Percentiles rank a stretch among this genome's conserved stretches.
Evolutionary conservation across 2,113 vertebrate genomes (phyloP).

Genomic region (Spea bombifrons): DNA sequence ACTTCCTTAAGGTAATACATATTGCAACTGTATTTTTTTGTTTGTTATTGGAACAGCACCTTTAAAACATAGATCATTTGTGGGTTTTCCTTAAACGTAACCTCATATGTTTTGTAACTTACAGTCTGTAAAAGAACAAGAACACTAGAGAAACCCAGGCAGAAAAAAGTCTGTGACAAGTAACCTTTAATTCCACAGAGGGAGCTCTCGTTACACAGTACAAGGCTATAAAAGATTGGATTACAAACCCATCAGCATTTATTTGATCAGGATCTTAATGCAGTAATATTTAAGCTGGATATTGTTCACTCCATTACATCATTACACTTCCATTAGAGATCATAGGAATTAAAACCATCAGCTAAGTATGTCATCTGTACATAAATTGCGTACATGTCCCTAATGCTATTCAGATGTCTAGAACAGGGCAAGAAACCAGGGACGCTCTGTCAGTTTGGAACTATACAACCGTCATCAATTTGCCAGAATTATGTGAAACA

Average conservation of each 20-base stretch:
- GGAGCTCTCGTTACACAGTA: slow-evolving; percentile 21
- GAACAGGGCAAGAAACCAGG: too few relatives aligned
- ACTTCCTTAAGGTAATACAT: too few relatives aligned
- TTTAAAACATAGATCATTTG: too few relatives aligned
- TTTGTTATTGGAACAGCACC: too few relatives aligned
- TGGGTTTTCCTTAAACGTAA: too few relatives aligned
- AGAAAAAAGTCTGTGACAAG: slow-evolving; percentile 19
- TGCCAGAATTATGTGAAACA: too few relatives aligned
- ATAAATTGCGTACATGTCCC: too few relatives aligned
- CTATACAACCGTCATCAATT: too few relatives aligned
- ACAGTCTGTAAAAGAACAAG: not conserved
- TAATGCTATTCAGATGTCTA: too few relatives aligned
- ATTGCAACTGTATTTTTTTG: too few relatives aligned
- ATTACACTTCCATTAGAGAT: slow-evolving; percentile 6
- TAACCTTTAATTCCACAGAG: slow-evolving; percentile 26
- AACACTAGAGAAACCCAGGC: not conserved
- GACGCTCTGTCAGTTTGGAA: too few relatives aligned
- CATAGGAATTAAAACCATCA: slow-evolving; percentile 1
- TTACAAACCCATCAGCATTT: slow-evolving; percentile 29
- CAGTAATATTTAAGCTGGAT: slow-evolving; percentile 7
- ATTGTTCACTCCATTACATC: slow-evolving; percentile 1
- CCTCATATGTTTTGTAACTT: not conserved
- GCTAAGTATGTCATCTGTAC: not conserved
- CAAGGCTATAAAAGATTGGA: slow-evolving; percentile 13
- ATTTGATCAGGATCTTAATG: slow-evolving; percentile 38